phyloP scores from a whole-genome alignment of 2,888 invertebrate genomes.

The Dicycla oo region DNA sequence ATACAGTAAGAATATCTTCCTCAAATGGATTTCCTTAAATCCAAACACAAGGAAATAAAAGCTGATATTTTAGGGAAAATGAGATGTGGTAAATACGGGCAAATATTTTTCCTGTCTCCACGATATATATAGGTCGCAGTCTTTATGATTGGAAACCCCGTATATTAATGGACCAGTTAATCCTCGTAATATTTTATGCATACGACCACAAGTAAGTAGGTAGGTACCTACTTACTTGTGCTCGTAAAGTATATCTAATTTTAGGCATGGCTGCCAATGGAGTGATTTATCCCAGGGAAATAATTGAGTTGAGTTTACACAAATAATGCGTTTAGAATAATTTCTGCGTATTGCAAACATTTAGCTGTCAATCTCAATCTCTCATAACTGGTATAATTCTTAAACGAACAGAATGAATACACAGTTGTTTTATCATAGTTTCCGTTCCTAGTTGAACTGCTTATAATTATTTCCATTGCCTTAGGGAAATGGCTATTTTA shows the following conservation, averaged over 20 bases:
- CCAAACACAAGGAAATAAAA: conserved; percentile 2
- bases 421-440: not conserved
- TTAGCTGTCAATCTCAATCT: conserved; percentile 4
- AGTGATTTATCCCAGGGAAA: not conserved
- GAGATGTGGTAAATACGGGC: not conserved
- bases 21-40: conserved; percentile 1
- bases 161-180: not conserved
- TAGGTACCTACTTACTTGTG: too few species aligned
- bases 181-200: not conserved
- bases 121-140: conserved; percentile 3
- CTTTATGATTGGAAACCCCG: conserved; percentile 6
- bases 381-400: not conserved
- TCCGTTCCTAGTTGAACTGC: not conserved
- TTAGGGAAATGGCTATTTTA: not conserved
- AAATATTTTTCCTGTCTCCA: not conserved
- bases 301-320: not conserved
- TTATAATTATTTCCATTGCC: too few species aligned
- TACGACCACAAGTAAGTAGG: not conserved
- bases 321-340: not conserved
- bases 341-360: not conserved
- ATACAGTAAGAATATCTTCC: conserved; percentile 17
- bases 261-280: conserved; percentile 4
- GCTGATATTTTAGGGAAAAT: not conserved
- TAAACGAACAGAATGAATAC: not conserved
- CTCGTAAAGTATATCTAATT: too few species aligned